Evolutionary conservation across 2,888 invertebrate species (phyloP), one percentile per base, ranked within the genome.

Genomic region (Conchocele bisecta): DNA sequence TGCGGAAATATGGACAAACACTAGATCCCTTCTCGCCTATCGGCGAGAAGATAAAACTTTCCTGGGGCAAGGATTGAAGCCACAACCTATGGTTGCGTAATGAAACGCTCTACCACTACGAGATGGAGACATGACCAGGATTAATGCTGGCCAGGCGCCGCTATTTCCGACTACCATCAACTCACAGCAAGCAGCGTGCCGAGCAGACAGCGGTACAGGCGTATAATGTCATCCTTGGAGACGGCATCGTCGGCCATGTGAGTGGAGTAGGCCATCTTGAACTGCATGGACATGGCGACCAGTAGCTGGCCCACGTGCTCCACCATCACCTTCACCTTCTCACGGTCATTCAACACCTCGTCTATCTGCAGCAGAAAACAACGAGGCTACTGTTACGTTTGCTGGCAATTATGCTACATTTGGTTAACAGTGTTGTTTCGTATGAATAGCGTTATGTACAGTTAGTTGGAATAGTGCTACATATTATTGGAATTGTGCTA

Each of bases 251-350:
- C 90, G 9, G 84, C 84, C 86, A 92, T 89, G 81, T 91, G 90
- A 46, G 90, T 90, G 35, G 88, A 88, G 80, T 90, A 88, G 22
- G 94, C 92, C 50, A 94, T 91, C 24, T 93, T 92, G 73, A 95
- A 92, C 89, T 95, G 95, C 81, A 93, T 92, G 9, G 94, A 93
- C 53, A 95, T 92, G 6, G 94, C 93, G 26, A 92, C 85, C 80
- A 95, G 91, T 51, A 96, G 92, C 46, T 94, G 94, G 87, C 95
- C 94, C 86, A 95, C 94, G 88, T 95, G 93, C 54, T 93, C 92
- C 0, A 83, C 83, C 86, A 93, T 85, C 37, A 91, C 86, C 5
- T 82, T 80, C 3, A 83, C 83, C 75, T 90, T 89, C 33, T 89
- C 89, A 50, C 86, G 86, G 65, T 92, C 91, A 72, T 91, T 91